Evolutionary conservation across 2,113 vertebrate species (phyloP).

Genomic region (Pseudorasbora parva): DNA sequence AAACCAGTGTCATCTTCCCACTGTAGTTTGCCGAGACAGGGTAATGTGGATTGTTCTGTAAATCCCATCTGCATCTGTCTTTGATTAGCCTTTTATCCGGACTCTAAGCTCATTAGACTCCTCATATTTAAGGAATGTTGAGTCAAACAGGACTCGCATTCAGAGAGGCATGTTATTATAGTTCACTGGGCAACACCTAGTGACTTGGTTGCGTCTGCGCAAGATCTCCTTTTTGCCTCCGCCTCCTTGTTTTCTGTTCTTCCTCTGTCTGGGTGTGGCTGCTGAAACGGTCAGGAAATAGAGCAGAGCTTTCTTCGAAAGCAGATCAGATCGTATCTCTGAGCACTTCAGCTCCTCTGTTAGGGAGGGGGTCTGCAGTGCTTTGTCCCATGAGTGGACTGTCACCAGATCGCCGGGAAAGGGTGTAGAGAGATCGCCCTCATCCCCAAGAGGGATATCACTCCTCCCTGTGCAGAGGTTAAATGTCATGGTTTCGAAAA

Average conservation of each 20-base stretch:
- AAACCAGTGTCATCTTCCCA: not conserved
- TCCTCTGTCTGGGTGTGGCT: not conserved
- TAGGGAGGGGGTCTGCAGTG: constrained; percentile 39
- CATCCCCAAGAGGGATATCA: constrained; percentile 65
- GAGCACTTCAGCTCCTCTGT: constrained; percentile 31
- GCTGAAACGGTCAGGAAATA: constrained; percentile 43
- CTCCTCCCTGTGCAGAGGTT: constrained; percentile 60
- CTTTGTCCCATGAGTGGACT: not conserved
- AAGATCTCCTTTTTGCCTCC: not conserved
- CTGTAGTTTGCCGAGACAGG: not conserved
- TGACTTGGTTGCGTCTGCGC: not conserved
- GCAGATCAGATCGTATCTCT: constrained; percentile 22
- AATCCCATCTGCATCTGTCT: constrained; percentile 60
- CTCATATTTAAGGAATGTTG: constrained; percentile 54
- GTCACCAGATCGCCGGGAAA: constrained; percentile 54
- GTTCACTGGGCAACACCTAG: constrained; percentile 46
- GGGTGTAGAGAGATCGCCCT: constrained; percentile 35
- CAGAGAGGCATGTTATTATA: not conserved
- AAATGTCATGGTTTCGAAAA: constrained; percentile 60
- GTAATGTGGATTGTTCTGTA: constrained; percentile 5
- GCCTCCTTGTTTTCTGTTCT: not conserved
- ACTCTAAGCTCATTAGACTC: constrained; percentile 45
- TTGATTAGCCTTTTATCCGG: constrained; percentile 59
- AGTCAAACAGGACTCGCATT: constrained; percentile 7
- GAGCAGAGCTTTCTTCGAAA: not conserved